Base-by-base conservation (phyloP, 2,797 vertebrate species). In the Neopelma chrysocephalum region DNA sequence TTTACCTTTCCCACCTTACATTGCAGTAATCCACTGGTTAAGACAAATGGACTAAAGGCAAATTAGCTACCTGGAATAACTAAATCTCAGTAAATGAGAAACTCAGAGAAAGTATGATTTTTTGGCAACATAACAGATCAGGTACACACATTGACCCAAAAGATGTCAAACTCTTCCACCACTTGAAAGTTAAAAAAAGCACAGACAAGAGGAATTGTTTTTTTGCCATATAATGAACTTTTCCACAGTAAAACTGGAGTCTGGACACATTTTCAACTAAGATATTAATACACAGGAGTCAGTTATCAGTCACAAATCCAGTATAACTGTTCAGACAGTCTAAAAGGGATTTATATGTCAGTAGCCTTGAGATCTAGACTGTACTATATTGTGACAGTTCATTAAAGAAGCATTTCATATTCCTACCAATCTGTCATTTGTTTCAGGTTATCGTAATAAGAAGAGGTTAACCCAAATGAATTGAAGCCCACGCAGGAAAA, bases 321-420 rank as follows among this genome's bases (percentile, higher is more conserved):
- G 40, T 47, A 9, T 70, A 79, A 92, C 76, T 90, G 48, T 43
- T 89, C 77, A 96, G 88, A 43, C 29, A 68, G 42, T 77, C 58
- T 69, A 71, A 94, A 90, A 76, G 10, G n/a, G 40, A 86, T 91
- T 91, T 82, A 47, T 47, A 61, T 48, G n/a, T 78, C 43, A 90
- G 58, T 65, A 93, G n/a, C 22, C 40, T 65, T 68, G 73, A 95
- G 40, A 45, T 66, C 60, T 90, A 75, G 18, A 53, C 56, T 77
- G 36, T 27, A 42, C 18, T 54, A 12, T 66, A 29, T 77, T 94
- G 47, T 2, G 1, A 60, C 16, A n/a, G 23, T 40, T 80, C 66
- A 66, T 88, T 76, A 82, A 86, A 94, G 12, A 88, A 53, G 12
- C 23, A 76, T 78, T 96, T 95, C 69, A 20, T 50, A 45, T 32